Conservation (phyloP, 2,113 vertebrate species). For the Takifugu bimaculatus region DNA sequence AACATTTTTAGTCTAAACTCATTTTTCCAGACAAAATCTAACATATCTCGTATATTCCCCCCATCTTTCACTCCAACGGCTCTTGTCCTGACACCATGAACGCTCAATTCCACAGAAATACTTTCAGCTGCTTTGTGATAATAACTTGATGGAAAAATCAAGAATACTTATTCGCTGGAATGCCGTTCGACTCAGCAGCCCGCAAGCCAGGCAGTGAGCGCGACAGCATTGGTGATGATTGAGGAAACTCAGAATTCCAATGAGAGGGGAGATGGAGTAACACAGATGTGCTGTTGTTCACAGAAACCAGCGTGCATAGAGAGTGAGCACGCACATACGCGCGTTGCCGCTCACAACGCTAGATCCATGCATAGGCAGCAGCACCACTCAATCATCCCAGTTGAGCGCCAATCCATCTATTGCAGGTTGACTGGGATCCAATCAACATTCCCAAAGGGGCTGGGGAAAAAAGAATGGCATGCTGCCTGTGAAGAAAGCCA, state of each 20-base stretch:
- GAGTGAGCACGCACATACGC: constrained; percentile 13
- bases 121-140: constrained; percentile 21
- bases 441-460: constrained; percentile 68
- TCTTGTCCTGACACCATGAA: constrained; percentile 13
- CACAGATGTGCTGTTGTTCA: constrained; percentile 60
- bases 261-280: constrained; percentile 56
- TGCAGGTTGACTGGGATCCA: constrained; percentile 69
- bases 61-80: constrained; percentile 20
- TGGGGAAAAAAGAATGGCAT: constrained; percentile 60
- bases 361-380: constrained; percentile 41
- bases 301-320: constrained; percentile 24
- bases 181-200: constrained; percentile 10
- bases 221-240: constrained; percentile 34
- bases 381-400: constrained; percentile 54
- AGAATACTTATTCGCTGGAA: constrained; percentile 44
- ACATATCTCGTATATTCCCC: constrained; percentile 5
- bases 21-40: no score
- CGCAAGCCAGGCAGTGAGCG: constrained; percentile 23
- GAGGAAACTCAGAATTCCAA: constrained; percentile 63
- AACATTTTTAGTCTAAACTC: constrained; percentile 7
- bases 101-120: constrained; percentile 39
- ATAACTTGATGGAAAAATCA: constrained; percentile 50
- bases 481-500: constrained; percentile 53
- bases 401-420: constrained; percentile 63
- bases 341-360: constrained; percentile 34